Base-by-base conservation (phyloP, 2,113 vertebrate genomes). In the Calidris pygmaea region DNA sequence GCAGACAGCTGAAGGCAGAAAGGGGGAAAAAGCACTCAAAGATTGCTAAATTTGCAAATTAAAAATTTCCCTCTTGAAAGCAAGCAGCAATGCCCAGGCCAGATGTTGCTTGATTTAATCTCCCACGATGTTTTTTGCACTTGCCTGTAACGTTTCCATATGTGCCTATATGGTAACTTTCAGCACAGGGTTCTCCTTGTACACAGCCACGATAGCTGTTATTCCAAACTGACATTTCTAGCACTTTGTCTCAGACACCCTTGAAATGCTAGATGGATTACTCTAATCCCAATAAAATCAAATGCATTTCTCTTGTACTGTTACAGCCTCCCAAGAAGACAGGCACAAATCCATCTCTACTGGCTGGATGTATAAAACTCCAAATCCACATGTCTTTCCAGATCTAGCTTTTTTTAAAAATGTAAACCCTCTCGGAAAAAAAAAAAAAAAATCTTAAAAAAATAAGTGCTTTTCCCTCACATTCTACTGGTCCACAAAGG, bases 261-360 rank as follows among this genome's bases (percentile, higher is more conserved):
- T 72, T 70, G 89, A 93, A 95, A 67, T 3, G 2, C 52, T 78
- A 14, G 1, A 87, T 62, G 68, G 77, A 89, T 95, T 93, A 85
- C 32, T 41, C 27, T 56, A 93, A 95, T 85, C 73, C 48, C 41
- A 66, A n/a, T 60, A 78, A 91, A 91, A 87, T 85, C 85, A 80
- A 93, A 87, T 0, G 2, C 41, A 71, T 83, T 93, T 91, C 39
- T 94, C 59, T 78, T 62, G 29, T 56, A 34, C 41, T 53, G 18
- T 67, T 95, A 62, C 58, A 87, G 34, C 70, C 77, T 95, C 89
- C 66, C 56, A 89, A n/a, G 94, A 77, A 91, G 66, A 62, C 21
- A 68, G 60, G 34, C 85, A 87, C 19, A 91, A 94, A 90, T 85
- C 20, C 68, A 32, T 75, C 43, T 71, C 59, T 63, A 30, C 29